phyloP scores from a whole-genome alignment of 1,140 invertebrate genomes.

The Bactericera cockerelli region DNA sequence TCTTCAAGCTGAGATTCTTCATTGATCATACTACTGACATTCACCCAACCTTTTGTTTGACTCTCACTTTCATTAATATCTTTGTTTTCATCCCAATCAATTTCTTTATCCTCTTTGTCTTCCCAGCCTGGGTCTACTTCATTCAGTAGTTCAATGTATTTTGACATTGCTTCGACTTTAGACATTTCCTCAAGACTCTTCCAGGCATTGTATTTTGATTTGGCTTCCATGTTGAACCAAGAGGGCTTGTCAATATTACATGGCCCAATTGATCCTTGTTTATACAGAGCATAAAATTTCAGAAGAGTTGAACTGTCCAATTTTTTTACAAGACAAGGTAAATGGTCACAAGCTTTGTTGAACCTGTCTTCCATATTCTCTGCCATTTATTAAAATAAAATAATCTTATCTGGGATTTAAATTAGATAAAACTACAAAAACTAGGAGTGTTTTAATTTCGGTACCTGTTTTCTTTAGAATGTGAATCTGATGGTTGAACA shows the following conservation, averaged over 20 bases:
- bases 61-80: slow-evolving; percentile 10
- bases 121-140: slow-evolving; percentile 50
- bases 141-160: slow-evolving; percentile 54
- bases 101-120: slow-evolving; percentile 21
- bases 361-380: slow-evolving; percentile 33
- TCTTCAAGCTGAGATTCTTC: slow-evolving; percentile 39
- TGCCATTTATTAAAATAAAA: slow-evolving; percentile 20
- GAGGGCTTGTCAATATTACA: slow-evolving; percentile 59
- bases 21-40: slow-evolving; percentile 49
- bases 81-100: not conserved
- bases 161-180: slow-evolving; percentile 48
- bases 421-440: too few species aligned
- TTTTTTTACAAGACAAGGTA: slow-evolving; percentile 42
- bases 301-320: slow-evolving; percentile 48
- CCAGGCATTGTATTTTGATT: slow-evolving; percentile 87
- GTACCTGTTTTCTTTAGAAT: too few species aligned
- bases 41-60: slow-evolving; percentile 39
- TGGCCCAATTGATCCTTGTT: slow-evolving; percentile 62
- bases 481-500: slow-evolving; percentile 33
- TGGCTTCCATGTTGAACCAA: slow-evolving; percentile 65
- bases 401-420: too few species aligned
- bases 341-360: slow-evolving; percentile 44
- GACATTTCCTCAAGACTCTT: slow-evolving; percentile 51
- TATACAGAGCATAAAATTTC: slow-evolving; percentile 70
- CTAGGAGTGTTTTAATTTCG: too few species aligned